Base-by-base conservation (phyloP, 2,113 vertebrate species). In the Murina feae region DNA sequence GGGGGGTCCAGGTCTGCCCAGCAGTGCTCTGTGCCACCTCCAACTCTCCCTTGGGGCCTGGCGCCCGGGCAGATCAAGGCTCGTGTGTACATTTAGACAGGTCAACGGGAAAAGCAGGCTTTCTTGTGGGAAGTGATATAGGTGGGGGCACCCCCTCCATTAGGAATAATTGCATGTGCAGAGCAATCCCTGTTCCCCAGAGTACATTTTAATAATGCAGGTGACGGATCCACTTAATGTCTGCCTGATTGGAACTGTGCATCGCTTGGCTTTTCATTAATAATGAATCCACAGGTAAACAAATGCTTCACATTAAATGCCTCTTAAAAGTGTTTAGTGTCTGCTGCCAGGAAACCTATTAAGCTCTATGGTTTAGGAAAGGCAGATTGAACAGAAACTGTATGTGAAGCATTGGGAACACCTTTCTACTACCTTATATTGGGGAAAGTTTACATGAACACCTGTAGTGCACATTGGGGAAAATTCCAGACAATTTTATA, bases 201-300 rank as follows among this genome's bases (percentile, higher is more conserved):
- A 92, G 96, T 82, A 72, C 90, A 94, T 97, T 97, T 97, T 97
- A 97, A 97, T 97, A 97, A 96, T 96, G 94, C 81, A 86, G 95
- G 96, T 96, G 97, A 91, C 97, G 78, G 95, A 97, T 96, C 82
- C 95, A 97, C 93, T 97, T 97, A 96, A 97, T 63, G 79, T 95
- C 84, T 96, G 58, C 81, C 69, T 91, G 89, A 66, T 95, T 96
- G 89, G 88, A 95, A 96, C 83, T 75, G n/a, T 35, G 66, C 84
- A 17, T 92, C 89, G 89, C 79, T 86, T 91, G 88, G 78, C 68
- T 96, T 94, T 96, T 96, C 51, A 23, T 96, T 95, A 97, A n/a
- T 97, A 96, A 97, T 95, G 81, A 95, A 96, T 94, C 95, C 85
- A 69, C 65, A 91, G 92, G 44, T 97, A 97, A 98, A 97, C 37